Evolutionary conservation across 2,113 vertebrate genomes (phyloP).

Genomic region (Ahaetulla prasina): DNA sequence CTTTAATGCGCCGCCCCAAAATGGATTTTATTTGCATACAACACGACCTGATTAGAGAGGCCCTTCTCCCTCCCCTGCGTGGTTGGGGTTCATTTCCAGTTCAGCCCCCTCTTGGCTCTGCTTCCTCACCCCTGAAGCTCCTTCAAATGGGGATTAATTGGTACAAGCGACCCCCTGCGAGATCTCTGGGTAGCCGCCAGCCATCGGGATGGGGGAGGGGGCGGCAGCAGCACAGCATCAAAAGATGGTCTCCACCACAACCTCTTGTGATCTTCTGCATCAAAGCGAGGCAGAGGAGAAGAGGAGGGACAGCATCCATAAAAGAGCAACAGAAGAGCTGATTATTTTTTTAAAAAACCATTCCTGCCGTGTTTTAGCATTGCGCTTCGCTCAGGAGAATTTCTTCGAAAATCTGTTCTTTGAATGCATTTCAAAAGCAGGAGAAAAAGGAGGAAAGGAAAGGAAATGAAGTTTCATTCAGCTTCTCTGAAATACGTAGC

Average conservation of each 20-base stretch:
- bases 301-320: background rate
- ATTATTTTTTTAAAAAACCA: background rate
- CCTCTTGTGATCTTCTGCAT: background rate
- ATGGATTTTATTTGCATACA: conserved; percentile 30
- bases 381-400: background rate
- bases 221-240: background rate
- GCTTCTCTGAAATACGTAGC: too few relatives aligned
- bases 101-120: conserved; percentile 38
- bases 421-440: background rate
- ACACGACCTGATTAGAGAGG: background rate
- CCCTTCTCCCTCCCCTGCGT: conserved; percentile 34
- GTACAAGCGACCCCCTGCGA: background rate
- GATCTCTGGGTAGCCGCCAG: conserved; percentile 1
- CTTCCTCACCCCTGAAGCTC: conserved; percentile 41
- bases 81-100: conserved; percentile 30
- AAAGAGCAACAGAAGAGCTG: too few relatives aligned
- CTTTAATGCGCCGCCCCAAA: background rate
- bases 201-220: background rate
- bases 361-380: background rate
- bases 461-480: too few relatives aligned
- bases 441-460: background rate
- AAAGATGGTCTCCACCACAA: background rate
- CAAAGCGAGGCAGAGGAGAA: background rate
- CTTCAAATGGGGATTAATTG: background rate
- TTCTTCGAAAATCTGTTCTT: background rate